These are phyloP conservation scores for Vireo altiloquus DNA, from an alignment of 2,113 vertebrate genomes.

Conservation along the genomic window DNA sequence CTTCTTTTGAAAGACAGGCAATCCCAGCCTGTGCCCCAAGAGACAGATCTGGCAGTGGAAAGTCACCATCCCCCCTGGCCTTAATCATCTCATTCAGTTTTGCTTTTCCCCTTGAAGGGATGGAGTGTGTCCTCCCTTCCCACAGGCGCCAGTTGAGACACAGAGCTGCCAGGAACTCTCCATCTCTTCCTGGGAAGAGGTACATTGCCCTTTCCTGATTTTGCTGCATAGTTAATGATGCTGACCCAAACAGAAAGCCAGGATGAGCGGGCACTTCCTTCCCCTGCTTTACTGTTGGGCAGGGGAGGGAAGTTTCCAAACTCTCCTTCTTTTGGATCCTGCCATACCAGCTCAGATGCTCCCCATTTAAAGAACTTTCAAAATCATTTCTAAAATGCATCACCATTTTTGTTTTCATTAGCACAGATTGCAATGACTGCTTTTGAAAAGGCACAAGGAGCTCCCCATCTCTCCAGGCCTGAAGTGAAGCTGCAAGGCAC, in stretches of 20 bases:
- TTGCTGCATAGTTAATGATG: not conserved
- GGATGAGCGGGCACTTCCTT: fast-evolving
- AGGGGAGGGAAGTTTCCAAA: not conserved
- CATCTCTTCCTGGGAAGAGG: not conserved
- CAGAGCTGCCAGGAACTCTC: fast-evolving
- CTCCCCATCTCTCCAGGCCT: not conserved
- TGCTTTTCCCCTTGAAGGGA: not conserved
- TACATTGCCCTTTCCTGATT: not conserved
- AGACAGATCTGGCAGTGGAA: not conserved
- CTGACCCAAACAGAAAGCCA: not conserved
- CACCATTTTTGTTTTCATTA: not conserved
- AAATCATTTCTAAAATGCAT: not conserved
- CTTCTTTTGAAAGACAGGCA: not conserved
- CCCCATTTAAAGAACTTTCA: not conserved
- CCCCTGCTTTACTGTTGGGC: not conserved
- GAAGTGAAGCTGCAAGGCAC: not conserved
- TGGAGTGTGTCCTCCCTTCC: not conserved
- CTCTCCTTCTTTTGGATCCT: not conserved
- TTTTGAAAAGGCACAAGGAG: not conserved
- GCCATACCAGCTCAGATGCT: fast-evolving
- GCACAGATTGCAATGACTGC: fast-evolving
- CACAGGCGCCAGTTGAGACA: fast-evolving
- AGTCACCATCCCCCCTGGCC: not conserved
- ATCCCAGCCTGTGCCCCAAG: not conserved
- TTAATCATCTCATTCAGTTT: not conserved